Percentiles rank a stretch among this genome's conserved stretches.
Evolutionary conservation across 2,797 vertebrate genomes (phyloP).

Genomic region (Tragopan temminckii): DNA sequence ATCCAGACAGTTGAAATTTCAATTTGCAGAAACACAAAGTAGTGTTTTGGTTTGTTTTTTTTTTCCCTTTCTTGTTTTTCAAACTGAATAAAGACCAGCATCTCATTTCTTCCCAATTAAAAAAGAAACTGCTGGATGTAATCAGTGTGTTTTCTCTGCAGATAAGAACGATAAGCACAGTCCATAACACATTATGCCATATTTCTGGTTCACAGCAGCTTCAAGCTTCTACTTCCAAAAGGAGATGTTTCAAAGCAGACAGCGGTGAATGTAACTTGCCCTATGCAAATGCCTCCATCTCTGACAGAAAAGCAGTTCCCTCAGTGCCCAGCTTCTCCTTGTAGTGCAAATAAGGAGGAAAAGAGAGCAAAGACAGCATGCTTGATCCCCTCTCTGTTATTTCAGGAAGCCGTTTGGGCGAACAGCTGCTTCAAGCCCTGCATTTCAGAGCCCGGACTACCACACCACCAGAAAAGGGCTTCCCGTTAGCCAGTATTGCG

Average conservation of each 20-base stretch:
- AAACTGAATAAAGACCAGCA: constrained; percentile 13
- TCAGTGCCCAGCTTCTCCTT: not conserved
- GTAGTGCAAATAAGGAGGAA: constrained; percentile 37
- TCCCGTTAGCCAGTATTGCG: not conserved
- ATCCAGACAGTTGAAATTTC: not conserved
- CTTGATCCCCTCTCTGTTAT: not conserved
- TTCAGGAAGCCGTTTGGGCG: not conserved
- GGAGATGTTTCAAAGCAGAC: not conserved
- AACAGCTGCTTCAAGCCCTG: not conserved
- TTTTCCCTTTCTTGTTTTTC: not conserved
- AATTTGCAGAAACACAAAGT: constrained; percentile 20
- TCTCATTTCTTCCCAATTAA: constrained; percentile 21
- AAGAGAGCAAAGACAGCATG: not conserved
- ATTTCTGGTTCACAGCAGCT: constrained; percentile 39
- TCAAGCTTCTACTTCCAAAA: constrained; percentile 17
- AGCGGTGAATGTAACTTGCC: not conserved
- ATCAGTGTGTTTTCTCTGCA: constrained; percentile 12
- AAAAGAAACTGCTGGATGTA: not conserved
- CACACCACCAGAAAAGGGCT: not conserved
- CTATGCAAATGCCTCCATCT: constrained; percentile 20
- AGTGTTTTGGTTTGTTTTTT: not conserved
- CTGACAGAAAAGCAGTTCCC: constrained; percentile 12
- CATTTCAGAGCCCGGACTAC: not conserved
- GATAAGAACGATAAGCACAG: constrained; percentile 12
- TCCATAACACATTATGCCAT: not conserved